Evolutionary conservation across 2,113 vertebrate species (phyloP), one percentile per base, ranked within the genome.

Genomic region (Osmerus mordax): DNA sequence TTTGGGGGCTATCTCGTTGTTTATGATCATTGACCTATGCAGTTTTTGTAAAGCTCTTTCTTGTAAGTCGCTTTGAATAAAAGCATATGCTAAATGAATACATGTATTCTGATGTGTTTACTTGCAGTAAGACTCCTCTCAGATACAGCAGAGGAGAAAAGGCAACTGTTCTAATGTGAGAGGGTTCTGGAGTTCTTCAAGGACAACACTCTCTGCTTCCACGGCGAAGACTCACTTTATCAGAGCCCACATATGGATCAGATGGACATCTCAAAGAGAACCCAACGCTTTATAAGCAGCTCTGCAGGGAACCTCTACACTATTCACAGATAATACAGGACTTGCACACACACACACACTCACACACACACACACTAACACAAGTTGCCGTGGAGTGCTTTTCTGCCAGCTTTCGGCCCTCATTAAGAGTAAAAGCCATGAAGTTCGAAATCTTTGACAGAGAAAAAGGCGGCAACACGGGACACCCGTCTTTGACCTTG

Each of bases 241-340:
- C 69, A 64, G 60, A 77, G 71, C 65, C 78, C 84, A 79, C 83
- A 81, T 69, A 72, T 70, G 28, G 21, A 51, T 70, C 29, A 54
- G 54, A 77, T 47, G 23, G 76, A 71, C 67, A 16, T 56, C 67
- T 28, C 64, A 16, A 67, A 62, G 61, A 41, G 32, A 76, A 69
- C 75, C 82, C 80, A 74, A 76, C 78, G 66, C 75, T 85, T 29
- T 6, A 67, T 74, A 47, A 68, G 28, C 75, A 36, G 67, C 72
- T 76, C 36, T 6, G 71, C 76, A 73, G 81, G 68, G 70, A 25
- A 67, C 60, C 58, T 32, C 53, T 51, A 67, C 52, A 65, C 77
- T 77, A 77, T 74, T 78, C 71, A 76, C 52, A n/a, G 1, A 55
- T 28, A 56, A 15, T 53, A 29, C 21, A 5, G 51, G 4, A 52